Conservation (phyloP, 2,797 vertebrate species). For the Sebastes vulpes region DNA sequence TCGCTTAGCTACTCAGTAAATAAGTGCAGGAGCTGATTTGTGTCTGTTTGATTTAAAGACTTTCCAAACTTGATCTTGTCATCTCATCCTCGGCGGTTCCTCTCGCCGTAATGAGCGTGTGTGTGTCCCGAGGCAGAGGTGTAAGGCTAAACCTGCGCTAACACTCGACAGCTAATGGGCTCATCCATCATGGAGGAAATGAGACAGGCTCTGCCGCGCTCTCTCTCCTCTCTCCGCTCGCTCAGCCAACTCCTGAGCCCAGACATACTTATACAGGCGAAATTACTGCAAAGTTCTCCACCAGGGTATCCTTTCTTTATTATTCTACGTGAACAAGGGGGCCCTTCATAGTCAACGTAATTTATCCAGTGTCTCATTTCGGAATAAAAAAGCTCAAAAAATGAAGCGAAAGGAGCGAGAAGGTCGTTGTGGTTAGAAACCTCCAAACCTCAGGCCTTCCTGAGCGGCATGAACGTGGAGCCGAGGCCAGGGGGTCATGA, state of each 20-base stretch:
- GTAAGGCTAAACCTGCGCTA: slow-evolving; percentile 73
- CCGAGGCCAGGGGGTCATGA: slow-evolving; percentile 67
- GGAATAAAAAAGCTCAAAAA: slow-evolving; percentile 66
- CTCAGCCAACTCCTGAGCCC: slow-evolving; percentile 43
- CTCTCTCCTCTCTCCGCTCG: slow-evolving; percentile 14
- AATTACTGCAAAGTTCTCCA: slow-evolving; percentile 68
- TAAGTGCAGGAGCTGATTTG: neutral
- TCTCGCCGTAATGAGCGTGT: slow-evolving; percentile 9
- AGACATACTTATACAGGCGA: slow-evolving; percentile 46
- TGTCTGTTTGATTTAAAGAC: neutral
- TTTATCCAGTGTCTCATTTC: slow-evolving; percentile 82
- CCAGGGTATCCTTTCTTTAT: slow-evolving; percentile 76
- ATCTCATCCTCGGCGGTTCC: slow-evolving; percentile 11
- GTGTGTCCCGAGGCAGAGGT: slow-evolving; percentile 52
- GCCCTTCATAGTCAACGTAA: slow-evolving; percentile 73
- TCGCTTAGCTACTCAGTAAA: neutral
- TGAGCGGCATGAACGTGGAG: slow-evolving; percentile 55
- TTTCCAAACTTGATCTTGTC: slow-evolving; percentile 7
- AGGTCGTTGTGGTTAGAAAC: slow-evolving; percentile 81
- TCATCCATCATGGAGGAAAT: slow-evolving; percentile 82
- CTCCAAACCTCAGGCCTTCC: slow-evolving; percentile 79
- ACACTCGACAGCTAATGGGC: slow-evolving; percentile 71
- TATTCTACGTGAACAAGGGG: slow-evolving; percentile 80
- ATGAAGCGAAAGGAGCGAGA: slow-evolving; percentile 61
- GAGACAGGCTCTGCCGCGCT: slow-evolving; percentile 56